phyloP scores from a whole-genome alignment of 2,888 invertebrate species.

The Heliconius ethilla region DNA sequence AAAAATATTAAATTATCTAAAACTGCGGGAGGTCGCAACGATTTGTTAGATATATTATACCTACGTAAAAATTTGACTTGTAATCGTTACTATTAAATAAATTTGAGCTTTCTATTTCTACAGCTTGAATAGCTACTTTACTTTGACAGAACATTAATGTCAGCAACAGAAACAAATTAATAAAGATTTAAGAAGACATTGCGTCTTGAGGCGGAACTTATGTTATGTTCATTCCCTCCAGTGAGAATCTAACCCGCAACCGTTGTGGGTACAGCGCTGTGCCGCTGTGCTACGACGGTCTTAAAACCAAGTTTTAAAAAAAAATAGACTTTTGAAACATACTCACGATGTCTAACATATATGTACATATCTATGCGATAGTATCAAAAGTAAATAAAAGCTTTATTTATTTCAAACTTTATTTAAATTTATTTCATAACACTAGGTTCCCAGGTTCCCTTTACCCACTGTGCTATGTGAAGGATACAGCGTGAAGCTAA shows the following conservation, averaged over 20 bases:
- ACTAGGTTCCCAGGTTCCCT: not conserved
- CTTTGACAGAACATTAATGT: not conserved
- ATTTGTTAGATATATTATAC: constrained; percentile 1
- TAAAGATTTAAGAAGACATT: not conserved
- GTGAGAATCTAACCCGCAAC: not conserved
- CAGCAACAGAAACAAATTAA: not conserved
- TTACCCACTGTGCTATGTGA: not conserved
- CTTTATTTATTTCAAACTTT: not conserved
- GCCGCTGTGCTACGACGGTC: no score
- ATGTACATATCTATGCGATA: no score
- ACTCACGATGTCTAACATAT: no score
- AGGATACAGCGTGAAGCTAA: not conserved
- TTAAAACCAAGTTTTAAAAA: no score
- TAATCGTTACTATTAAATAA: not conserved
- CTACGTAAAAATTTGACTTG: not conserved
- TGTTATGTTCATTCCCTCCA: not conserved
- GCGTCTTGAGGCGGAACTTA: no score
- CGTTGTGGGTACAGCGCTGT: no score
- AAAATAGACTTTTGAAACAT: no score
- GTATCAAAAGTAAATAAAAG: no score
- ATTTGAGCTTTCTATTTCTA: not conserved
- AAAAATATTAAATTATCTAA: not conserved
- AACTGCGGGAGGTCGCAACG: constrained; percentile 6
- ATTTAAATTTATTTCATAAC: not conserved
- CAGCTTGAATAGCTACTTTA: not conserved